Evolutionary conservation across 2,113 vertebrate genomes (phyloP).

Genomic region (Baryphthengus martii): DNA sequence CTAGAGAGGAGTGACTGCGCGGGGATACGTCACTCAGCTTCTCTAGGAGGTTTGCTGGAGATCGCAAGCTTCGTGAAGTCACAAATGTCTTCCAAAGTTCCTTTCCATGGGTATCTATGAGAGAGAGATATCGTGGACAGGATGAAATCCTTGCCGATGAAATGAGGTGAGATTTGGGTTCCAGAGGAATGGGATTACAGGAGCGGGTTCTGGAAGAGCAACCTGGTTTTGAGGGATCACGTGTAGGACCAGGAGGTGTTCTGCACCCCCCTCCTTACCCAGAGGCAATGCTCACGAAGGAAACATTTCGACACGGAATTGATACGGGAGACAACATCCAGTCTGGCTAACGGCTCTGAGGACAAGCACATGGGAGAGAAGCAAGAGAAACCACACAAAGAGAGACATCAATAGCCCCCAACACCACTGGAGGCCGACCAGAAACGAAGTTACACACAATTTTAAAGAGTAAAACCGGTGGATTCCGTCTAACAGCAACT

Average conservation of each 20-base stretch:
- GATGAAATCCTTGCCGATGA: neutral
- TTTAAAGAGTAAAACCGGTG: neutral
- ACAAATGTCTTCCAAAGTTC: neutral
- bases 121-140: too few species aligned
- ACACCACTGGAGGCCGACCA: neutral
- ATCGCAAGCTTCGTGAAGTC: neutral
- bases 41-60: neutral
- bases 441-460: neutral
- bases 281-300: neutral
- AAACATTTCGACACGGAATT: neutral
- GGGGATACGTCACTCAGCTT: neutral
- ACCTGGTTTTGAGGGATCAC: neutral
- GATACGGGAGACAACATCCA: neutral
- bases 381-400: rapidly evolving
- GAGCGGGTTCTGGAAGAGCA: neutral
- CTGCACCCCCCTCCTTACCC: neutral
- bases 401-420: neutral
- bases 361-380: neutral
- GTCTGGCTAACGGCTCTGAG: neutral
- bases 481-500: neutral
- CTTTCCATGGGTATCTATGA: neutral
- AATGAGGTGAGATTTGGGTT: neutral
- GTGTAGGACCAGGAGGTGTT: too few species aligned
- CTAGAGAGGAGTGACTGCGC: neutral
- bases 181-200: too few species aligned